Evolutionary conservation across 2,888 invertebrate species (phyloP).

Genomic region (Falcaria lacertinaria): DNA sequence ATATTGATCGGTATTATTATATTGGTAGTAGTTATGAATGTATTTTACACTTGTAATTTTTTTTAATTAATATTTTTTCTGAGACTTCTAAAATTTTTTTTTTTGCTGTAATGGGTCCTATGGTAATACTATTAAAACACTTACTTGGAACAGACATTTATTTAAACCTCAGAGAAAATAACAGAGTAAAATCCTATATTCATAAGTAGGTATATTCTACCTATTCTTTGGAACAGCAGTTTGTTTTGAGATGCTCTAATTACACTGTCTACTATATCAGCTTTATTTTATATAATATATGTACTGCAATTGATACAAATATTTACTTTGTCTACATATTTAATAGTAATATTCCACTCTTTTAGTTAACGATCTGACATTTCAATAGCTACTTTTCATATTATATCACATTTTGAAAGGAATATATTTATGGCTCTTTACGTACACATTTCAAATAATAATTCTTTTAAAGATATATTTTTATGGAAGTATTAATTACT

Average conservation of each 20-base stretch:
- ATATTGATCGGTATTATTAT: too few species aligned
- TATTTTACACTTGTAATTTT: too few species aligned
- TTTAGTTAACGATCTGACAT: conserved; percentile 1
- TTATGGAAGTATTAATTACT: conserved; percentile 34
- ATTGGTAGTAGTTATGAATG: too few species aligned
- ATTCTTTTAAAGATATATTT: conserved; percentile 10
- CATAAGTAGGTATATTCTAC: conserved; percentile 25
- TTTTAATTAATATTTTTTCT: too few species aligned
- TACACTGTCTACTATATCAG: conserved; percentile 6
- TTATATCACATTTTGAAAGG: conserved; percentile 5
- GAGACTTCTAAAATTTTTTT: too few species aligned
- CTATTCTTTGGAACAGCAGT: conserved; percentile 41
- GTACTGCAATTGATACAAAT: background rate
- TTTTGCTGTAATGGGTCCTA: too few species aligned
- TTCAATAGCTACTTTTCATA: conserved; percentile 2
- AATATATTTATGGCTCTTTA: conserved; percentile 5
- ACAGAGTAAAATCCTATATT: conserved; percentile 57
- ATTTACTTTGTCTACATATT: background rate
- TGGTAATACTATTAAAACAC: conserved; percentile 33
- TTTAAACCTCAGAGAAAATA: conserved; percentile 73
- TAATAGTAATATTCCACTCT: background rate
- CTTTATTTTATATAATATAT: background rate
- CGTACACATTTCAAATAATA: conserved; percentile 7
- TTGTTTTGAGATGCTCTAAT: conserved; percentile 14
- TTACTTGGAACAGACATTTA: conserved; percentile 74